phyloP scores from a whole-genome alignment of 2,888 invertebrate species.

The Pristionchus japonicus region DNA sequence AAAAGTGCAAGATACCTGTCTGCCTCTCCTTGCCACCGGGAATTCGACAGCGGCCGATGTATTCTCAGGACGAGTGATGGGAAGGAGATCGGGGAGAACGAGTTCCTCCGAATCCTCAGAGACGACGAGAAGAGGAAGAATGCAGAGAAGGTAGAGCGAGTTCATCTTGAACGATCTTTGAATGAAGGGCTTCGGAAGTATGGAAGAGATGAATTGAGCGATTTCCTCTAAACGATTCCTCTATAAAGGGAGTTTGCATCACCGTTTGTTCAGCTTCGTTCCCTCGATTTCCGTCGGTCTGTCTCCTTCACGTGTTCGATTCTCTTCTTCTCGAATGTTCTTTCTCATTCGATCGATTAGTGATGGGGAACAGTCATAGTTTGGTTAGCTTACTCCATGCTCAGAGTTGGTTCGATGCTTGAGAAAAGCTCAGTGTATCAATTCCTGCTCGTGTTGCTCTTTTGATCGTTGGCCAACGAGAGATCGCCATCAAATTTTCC shows the following conservation, averaged over 20 bases:
- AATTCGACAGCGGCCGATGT: slow-evolving; percentile 22
- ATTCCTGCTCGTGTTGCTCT: neutral
- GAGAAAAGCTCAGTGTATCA: neutral
- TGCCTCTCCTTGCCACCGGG: neutral
- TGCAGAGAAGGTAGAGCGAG: neutral
- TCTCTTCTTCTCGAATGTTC: neutral
- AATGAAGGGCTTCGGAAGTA: neutral
- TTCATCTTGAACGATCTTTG: neutral
- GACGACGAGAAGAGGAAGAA: neutral
- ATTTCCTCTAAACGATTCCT: neutral
- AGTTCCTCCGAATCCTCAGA: neutral
- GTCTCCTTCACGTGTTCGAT: neutral
- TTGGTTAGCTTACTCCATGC: neutral
- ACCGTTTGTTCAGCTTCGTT: slow-evolving; percentile 16
- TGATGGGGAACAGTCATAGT: neutral
- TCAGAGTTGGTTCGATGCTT: neutral
- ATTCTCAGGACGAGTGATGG: slow-evolving; percentile 14
- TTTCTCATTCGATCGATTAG: neutral
- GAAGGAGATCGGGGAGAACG: neutral
- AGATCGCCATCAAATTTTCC: neutral
- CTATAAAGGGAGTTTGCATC: neutral
- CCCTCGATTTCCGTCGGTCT: slow-evolving; percentile 4
- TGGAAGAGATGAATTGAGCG: no score
- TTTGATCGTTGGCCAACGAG: neutral
- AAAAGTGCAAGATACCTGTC: neutral